Evolutionary conservation across 1,140 invertebrate genomes (phyloP).

Genomic region (Thrips palmi): DNA sequence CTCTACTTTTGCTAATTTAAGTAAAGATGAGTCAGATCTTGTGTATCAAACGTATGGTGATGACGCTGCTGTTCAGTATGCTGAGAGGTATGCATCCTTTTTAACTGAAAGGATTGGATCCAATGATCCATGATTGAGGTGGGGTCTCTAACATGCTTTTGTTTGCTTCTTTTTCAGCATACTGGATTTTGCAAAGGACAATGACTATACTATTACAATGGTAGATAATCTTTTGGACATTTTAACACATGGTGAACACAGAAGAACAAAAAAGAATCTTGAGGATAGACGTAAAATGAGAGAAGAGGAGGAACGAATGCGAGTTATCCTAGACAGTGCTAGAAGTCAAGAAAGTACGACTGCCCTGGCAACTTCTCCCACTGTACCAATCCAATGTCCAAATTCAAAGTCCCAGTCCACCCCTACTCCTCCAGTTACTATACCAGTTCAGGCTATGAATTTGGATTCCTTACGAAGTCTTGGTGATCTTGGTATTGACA

Average conservation of each 20-base stretch:
- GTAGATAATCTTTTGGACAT: slow-evolving; percentile 71
- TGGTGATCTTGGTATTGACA: slow-evolving; percentile 64
- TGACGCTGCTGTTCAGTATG: slow-evolving; percentile 72
- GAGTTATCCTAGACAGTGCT: no score
- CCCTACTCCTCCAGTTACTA: no score
- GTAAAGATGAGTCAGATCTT: slow-evolving; percentile 83
- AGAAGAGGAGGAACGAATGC: slow-evolving; percentile 40
- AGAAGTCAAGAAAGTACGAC: no score
- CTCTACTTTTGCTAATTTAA: slow-evolving; percentile 84
- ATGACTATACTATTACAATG: slow-evolving; percentile 60
- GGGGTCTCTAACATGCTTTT: no score
- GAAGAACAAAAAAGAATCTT: slow-evolving; percentile 46
- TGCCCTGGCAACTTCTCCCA: no score
- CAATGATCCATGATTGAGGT: no score
- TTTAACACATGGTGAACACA: slow-evolving; percentile 67
- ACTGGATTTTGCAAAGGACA: slow-evolving; percentile 64
- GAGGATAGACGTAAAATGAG: slow-evolving; percentile 38
- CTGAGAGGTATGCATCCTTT: slow-evolving; percentile 35
- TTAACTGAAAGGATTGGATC: no score
- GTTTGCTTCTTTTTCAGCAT: slow-evolving; percentile 31
- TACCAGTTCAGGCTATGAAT: no score
- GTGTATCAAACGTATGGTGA: slow-evolving; percentile 83
- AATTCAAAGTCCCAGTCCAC: no score
- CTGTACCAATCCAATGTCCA: no score
- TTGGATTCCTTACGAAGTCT: slow-evolving; percentile 48